These are phyloP conservation scores for Volucella inflata DNA, from an alignment of 2,888 invertebrate genomes.

Conservation along the genomic window DNA sequence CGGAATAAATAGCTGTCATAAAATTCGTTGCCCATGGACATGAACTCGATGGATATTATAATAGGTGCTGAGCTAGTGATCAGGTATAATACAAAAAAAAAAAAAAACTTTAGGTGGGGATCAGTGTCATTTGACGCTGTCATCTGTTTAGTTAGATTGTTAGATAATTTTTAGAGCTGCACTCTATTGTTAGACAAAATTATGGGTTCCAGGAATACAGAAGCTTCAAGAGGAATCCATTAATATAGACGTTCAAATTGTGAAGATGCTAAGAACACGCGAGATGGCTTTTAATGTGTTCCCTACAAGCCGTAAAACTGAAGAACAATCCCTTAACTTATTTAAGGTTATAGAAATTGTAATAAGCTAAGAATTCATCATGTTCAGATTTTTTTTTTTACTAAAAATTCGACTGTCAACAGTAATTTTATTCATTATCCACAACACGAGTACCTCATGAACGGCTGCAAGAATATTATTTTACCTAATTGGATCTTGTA, in stretches of 20 bases:
- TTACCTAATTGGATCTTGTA: too few relatives aligned
- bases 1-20: conserved; percentile 63
- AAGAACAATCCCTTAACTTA: too few relatives aligned
- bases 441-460: too few relatives aligned
- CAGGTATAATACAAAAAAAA: background rate
- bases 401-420: background rate
- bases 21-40: conserved; percentile 19
- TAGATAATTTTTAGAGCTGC: conserved; percentile 8
- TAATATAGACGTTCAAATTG: background rate
- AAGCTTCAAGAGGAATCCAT: background rate
- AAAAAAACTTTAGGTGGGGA: background rate
- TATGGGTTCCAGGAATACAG: conserved; percentile 26
- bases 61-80: background rate
- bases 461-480: too few relatives aligned
- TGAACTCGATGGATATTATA: conserved; percentile 32
- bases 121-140: background rate
- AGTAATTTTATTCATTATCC: too few relatives aligned
- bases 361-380: background rate
- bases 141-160: background rate
- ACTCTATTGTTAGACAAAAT: conserved; percentile 2
- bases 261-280: background rate
- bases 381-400: background rate
- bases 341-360: too few relatives aligned
- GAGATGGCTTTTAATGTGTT: too few relatives aligned
- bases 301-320: too few relatives aligned